phyloP scores from a whole-genome alignment of 2,797 vertebrate species.

The Chrosomus eos region DNA sequence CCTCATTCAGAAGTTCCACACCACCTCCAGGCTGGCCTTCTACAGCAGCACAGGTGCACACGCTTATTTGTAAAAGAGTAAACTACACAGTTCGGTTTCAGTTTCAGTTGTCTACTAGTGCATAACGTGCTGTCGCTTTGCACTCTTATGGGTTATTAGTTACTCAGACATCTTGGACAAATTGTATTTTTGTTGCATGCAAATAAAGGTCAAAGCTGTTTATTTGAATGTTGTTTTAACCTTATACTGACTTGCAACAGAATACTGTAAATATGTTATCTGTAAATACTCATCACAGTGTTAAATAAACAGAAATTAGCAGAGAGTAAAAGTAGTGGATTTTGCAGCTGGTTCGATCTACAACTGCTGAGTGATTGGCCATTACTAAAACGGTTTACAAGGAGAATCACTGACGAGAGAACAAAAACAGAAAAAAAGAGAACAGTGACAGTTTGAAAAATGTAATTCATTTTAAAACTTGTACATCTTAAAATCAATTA shows the following conservation, averaged over 20 bases:
- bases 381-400: no score
- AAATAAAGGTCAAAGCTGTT: not conserved
- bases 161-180: not conserved
- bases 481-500: no score
- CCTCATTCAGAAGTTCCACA: constrained; percentile 96
- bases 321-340: not conserved
- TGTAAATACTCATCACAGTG: not conserved
- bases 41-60: constrained; percentile 93
- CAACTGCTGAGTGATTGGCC: not conserved
- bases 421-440: not conserved
- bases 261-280: not conserved
- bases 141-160: not conserved
- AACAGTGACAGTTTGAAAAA: no score
- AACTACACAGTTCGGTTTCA: not conserved
- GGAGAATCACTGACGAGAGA: not conserved
- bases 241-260: no score
- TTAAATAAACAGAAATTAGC: not conserved
- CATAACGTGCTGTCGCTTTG: not conserved
- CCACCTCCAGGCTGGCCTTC: constrained; percentile 93
- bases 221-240: no score
- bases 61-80: not conserved
- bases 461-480: no score
- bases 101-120: not conserved
- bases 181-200: not conserved
- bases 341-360: not conserved